Evolutionary conservation across 2,888 invertebrate species (phyloP).

Genomic region (Microchrysa polita): DNA sequence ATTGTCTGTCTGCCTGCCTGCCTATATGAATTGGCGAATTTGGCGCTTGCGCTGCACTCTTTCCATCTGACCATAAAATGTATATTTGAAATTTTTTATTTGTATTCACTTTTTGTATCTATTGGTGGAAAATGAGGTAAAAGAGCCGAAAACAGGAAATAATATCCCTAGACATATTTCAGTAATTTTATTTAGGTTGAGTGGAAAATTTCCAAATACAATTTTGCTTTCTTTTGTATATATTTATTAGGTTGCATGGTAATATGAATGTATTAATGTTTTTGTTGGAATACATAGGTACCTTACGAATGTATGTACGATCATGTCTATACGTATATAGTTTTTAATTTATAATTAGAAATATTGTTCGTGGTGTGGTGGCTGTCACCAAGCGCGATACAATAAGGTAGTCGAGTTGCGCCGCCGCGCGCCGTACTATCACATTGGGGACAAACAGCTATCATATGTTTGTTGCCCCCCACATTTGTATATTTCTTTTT

Average conservation of each 20-base stretch:
- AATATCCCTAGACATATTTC: background rate
- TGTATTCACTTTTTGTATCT: background rate
- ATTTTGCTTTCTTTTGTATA: too few species aligned
- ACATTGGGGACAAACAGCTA: slow-evolving; percentile 31
- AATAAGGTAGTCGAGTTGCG: too few species aligned
- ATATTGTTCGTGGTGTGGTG: background rate
- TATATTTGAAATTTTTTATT: slow-evolving; percentile 4
- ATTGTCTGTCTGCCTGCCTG: too few species aligned
- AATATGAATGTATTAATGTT: background rate
- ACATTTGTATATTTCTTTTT: background rate
- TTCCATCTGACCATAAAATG: background rate
- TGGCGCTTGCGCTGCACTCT: background rate
- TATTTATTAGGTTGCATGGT: background rate
- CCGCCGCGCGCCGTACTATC: background rate
- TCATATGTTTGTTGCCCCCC: slow-evolving; percentile 39
- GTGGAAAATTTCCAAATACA: slow-evolving; percentile 13
- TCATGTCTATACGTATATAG: too few species aligned
- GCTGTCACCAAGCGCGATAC: slow-evolving; percentile 33
- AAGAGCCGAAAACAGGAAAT: slow-evolving; percentile 30
- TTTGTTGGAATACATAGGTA: slow-evolving; percentile 12
- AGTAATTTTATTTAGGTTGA: slow-evolving; percentile 20
- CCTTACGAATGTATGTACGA: too few species aligned
- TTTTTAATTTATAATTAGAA: slow-evolving; percentile 14
- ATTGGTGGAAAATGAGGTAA: background rate
- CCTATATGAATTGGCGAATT: too few species aligned